Evolutionary conservation across 1,140 invertebrate species (phyloP).

Genomic region (Caenorhabditis latens): DNA sequence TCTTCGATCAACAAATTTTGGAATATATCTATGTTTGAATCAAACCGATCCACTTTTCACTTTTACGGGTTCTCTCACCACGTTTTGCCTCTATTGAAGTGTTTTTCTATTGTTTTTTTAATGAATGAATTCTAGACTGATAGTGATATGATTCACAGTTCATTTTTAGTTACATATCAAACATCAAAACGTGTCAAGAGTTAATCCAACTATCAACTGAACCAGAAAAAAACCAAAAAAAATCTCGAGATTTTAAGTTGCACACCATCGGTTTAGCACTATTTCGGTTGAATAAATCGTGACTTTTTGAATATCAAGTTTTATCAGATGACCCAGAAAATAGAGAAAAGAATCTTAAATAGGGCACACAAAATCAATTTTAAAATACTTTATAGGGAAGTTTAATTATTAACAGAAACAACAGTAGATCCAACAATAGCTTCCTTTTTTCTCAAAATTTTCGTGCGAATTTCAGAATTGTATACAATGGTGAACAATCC

Average conservation of each 20-base stretch:
- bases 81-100: slow-evolving; percentile 48
- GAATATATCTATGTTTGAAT: slow-evolving; percentile 31
- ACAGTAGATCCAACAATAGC: background rate
- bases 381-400: background rate
- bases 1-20: background rate
- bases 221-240: background rate
- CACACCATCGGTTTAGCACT: background rate
- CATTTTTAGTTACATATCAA: background rate
- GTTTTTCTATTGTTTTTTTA: slow-evolving; percentile 31
- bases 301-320: too few species aligned
- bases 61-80: slow-evolving; percentile 35
- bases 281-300: too few species aligned
- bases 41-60: slow-evolving; percentile 53
- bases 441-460: background rate
- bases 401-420: background rate
- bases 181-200: background rate
- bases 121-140: slow-evolving; percentile 33
- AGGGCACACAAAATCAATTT: too few species aligned
- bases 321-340: too few species aligned
- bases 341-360: too few species aligned
- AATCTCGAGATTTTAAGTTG: background rate
- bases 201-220: background rate
- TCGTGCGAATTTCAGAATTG: background rate
- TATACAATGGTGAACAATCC: slow-evolving; percentile 1
- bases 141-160: background rate